These are phyloP conservation scores for Cataglyphis cursor DNA, from an alignment of 2,888 invertebrate species.

Conservation along the genomic window DNA sequence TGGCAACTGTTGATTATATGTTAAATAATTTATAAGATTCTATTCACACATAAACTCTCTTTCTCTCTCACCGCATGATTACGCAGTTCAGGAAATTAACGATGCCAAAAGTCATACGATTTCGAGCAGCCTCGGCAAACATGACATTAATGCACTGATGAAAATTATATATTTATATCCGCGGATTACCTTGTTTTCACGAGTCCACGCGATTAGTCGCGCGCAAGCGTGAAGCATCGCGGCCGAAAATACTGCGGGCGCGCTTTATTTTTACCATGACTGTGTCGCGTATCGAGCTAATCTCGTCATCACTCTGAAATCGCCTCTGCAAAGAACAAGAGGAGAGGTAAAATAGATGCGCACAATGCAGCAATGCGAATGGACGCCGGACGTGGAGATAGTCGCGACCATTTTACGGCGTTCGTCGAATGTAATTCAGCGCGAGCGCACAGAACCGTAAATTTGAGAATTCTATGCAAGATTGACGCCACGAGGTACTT, in stretches of 20 bases:
- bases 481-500: constrained; percentile 66
- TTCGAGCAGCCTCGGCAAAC: constrained; percentile 17
- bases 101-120: constrained; percentile 11
- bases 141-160: constrained; percentile 43
- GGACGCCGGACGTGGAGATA: constrained; percentile 40
- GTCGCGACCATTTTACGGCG: constrained; percentile 42
- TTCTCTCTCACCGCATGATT: background rate
- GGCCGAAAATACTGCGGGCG: constrained; percentile 39
- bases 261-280: constrained; percentile 58
- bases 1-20: background rate
- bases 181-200: constrained; percentile 61
- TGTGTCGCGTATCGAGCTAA: constrained; percentile 65
- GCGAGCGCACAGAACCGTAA: constrained; percentile 54
- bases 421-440: constrained; percentile 59
- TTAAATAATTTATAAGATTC: background rate
- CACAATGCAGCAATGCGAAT: constrained; percentile 27
- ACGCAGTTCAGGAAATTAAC: constrained; percentile 28
- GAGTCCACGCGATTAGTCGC: constrained; percentile 63
- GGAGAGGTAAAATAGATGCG: constrained; percentile 38
- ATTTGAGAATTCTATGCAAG: constrained; percentile 62
- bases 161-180: constrained; percentile 51
- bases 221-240: constrained; percentile 26
- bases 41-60: background rate
- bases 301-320: constrained; percentile 61
- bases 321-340: constrained; percentile 21